Evolutionary conservation across 2,888 invertebrate species (phyloP).

Genomic region (Callinectes sapidus): DNA sequence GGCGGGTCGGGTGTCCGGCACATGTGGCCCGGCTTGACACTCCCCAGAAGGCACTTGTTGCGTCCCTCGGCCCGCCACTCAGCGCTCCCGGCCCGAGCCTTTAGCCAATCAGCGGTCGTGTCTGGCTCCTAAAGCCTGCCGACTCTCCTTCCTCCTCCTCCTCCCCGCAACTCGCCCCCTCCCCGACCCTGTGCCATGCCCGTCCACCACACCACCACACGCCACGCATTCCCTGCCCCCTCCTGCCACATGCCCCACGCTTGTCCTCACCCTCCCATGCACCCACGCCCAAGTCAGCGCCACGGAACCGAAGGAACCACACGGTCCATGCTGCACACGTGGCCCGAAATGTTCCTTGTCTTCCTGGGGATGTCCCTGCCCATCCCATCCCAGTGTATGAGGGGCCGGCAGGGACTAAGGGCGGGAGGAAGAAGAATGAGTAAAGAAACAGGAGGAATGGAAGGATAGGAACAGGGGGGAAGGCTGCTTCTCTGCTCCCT

Average conservation of each 20-base stretch:
- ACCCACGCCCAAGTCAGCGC: background rate
- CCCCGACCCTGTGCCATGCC: background rate
- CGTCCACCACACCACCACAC: background rate
- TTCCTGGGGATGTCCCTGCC: background rate
- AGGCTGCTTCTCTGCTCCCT: background rate
- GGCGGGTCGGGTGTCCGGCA: slow-evolving; percentile 46
- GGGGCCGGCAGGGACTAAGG: background rate
- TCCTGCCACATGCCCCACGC: background rate
- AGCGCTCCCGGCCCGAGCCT: slow-evolving; percentile 14
- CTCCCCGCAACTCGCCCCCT: no score
- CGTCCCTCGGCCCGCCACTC: slow-evolving; percentile 41
- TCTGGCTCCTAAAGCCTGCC: background rate
- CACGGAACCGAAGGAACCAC: background rate
- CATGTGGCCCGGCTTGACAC: slow-evolving; percentile 59
- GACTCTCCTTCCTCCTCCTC: background rate
- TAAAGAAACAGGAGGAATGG: background rate
- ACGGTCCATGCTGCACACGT: background rate
- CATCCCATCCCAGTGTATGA: background rate
- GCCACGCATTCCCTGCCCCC: background rate
- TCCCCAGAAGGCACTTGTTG: slow-evolving; percentile 61
- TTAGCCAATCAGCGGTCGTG: slow-evolving; percentile 18
- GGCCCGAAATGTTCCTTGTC: background rate
- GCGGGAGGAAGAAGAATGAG: background rate
- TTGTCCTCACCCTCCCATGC: background rate
- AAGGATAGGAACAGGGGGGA: background rate